Conservation (phyloP, 2,113 vertebrate species). For the Cyrtonyx montezumae region DNA sequence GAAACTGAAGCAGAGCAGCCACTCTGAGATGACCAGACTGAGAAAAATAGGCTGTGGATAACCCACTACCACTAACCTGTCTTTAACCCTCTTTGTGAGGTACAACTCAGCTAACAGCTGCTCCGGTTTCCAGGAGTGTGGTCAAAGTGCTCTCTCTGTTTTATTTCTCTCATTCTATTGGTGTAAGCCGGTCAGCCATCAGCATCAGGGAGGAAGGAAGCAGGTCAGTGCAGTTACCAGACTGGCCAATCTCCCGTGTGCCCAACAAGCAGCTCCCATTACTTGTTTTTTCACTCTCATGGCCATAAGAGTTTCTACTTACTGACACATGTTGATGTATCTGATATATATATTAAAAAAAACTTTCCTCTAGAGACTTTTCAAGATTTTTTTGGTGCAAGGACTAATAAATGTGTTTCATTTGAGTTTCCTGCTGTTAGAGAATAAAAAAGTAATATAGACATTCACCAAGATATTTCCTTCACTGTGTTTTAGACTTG, state of each 20-base stretch:
- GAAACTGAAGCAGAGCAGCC: background rate
- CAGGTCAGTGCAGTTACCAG: fast-evolving
- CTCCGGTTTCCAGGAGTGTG: background rate
- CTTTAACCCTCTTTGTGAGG: background rate
- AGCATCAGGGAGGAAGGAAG: background rate
- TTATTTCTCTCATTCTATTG: background rate
- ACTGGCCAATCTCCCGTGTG: fast-evolving
- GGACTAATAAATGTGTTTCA: background rate
- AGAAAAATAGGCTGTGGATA: background rate
- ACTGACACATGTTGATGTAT: background rate
- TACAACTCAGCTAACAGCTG: background rate
- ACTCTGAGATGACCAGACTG: background rate
- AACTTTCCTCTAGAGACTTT: background rate
- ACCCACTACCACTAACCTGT: background rate
- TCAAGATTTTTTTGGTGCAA: background rate
- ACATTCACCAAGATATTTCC: background rate
- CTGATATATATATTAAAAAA: background rate
- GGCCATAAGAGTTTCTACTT: background rate
- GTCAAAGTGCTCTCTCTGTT: background rate
- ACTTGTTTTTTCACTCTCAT: background rate
- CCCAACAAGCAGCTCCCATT: background rate
- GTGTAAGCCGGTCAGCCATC: background rate
- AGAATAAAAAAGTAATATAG: background rate
- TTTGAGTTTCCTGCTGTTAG: background rate
- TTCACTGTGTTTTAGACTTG: background rate